Conservation (phyloP, 2,797 vertebrate genomes). For the Pantherophis vulpinus region DNA sequence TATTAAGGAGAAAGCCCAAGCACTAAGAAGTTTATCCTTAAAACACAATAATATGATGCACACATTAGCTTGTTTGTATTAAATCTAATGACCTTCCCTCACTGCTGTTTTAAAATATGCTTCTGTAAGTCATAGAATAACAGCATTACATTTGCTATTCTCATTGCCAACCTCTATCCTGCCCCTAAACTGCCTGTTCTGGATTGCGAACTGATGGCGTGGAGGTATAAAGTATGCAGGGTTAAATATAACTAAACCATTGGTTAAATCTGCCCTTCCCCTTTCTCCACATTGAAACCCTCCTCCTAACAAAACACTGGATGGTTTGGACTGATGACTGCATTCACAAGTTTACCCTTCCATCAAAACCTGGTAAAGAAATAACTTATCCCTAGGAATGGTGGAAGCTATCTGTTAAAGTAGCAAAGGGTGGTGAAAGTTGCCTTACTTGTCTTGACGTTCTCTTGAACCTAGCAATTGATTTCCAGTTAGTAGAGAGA, state of each 20-base stretch:
- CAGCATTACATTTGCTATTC: neutral
- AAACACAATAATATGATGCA: neutral
- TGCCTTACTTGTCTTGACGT: neutral
- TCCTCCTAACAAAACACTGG: neutral
- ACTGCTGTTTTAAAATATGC: neutral
- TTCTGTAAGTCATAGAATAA: neutral
- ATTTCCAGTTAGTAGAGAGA: neutral
- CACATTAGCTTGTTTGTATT: neutral
- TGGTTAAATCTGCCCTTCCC: neutral
- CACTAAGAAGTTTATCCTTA: neutral
- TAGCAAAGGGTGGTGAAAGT: neutral
- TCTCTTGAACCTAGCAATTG: neutral
- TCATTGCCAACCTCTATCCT: neutral
- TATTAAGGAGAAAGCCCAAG: too few species aligned
- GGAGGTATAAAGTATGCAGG: neutral
- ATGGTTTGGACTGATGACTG: neutral
- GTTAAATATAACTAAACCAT: neutral
- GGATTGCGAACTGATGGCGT: neutral
- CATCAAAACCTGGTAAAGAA: neutral
- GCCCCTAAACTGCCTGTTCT: neutral
- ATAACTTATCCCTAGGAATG: neutral
- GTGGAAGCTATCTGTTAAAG: neutral
- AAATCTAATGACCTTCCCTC: neutral
- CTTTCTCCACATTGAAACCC: neutral
- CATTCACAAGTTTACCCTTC: neutral